A percentile compares a stretch with the other conserved stretches of the same genome.
Conservation (phyloP, 2,888 invertebrate species). For the Panorpa germanica region DNA sequence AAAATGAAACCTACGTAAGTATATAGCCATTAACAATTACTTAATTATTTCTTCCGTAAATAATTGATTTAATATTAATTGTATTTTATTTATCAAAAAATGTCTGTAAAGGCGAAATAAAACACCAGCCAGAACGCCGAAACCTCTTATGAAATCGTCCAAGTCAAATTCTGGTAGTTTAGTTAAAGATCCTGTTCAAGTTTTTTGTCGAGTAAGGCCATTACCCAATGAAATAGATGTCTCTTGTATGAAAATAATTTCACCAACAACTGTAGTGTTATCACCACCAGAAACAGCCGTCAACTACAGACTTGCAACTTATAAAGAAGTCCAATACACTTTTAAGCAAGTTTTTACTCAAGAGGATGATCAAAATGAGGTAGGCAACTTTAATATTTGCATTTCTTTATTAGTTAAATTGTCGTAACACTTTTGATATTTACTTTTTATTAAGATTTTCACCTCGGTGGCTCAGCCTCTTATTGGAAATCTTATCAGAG, state of each 20-base stretch:
- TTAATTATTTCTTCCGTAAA: no score
- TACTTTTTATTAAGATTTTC: constrained; percentile 34
- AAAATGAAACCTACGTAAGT: no score
- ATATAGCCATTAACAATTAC: no score
- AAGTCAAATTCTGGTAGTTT: no score
- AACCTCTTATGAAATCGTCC: no score
- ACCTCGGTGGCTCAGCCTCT: constrained; percentile 68
- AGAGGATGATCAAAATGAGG: constrained; percentile 56
- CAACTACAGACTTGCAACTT: constrained; percentile 34
- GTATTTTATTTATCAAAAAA: no score
- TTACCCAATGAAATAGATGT: constrained; percentile 45
- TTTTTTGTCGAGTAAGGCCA: constrained; percentile 74
- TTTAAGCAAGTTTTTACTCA: constrained; percentile 78
- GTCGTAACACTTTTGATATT: constrained; percentile 1
- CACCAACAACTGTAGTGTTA: constrained; percentile 44
- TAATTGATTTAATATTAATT: no score
- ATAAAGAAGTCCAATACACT: constrained; percentile 53
- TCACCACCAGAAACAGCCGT: constrained; percentile 42
- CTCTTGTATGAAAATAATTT: constrained; percentile 49
- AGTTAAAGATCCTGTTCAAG: constrained; percentile 62
- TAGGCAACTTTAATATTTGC: constrained; percentile 19
- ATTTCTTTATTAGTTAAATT: constrained; percentile 1
- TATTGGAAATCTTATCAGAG: constrained; percentile 68
- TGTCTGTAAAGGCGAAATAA: no score
- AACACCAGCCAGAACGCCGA: no score